These are phyloP conservation scores for Eristalinus sepulchralis DNA, from an alignment of 2,888 invertebrate genomes.

Conservation along the genomic window DNA sequence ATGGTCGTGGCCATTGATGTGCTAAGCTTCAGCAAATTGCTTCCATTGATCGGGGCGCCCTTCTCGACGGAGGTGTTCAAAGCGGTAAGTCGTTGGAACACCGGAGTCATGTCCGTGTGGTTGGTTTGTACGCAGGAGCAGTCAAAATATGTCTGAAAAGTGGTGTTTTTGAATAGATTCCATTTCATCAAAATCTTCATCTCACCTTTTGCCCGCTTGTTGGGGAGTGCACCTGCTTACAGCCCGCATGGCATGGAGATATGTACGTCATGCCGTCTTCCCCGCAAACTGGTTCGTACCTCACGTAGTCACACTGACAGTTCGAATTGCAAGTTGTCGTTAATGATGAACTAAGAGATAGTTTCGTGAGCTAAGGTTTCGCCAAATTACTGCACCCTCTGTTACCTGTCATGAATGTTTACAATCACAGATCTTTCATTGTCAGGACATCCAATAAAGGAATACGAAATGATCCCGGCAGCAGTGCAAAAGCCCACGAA, in stretches of 20 bases:
- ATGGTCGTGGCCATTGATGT: slow-evolving; percentile 18
- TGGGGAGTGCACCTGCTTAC: slow-evolving; percentile 81
- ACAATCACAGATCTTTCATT: slow-evolving; percentile 82
- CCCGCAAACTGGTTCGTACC: slow-evolving; percentile 88
- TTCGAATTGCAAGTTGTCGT: slow-evolving; percentile 83
- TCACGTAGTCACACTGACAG: slow-evolving; percentile 87
- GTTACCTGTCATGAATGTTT: slow-evolving; percentile 77
- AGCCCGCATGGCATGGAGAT: slow-evolving; percentile 91
- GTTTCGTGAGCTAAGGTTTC: neutral
- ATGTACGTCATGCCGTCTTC: slow-evolving; percentile 86
- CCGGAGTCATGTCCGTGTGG: slow-evolving; percentile 63
- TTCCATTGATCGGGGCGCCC: slow-evolving; percentile 1
- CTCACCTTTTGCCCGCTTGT: slow-evolving; percentile 81
- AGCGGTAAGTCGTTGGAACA: slow-evolving; percentile 75
- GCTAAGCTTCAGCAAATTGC: neutral
- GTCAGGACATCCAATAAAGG: slow-evolving; percentile 85
- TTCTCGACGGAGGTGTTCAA: neutral
- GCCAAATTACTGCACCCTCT: slow-evolving; percentile 1
- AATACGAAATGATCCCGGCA: slow-evolving; percentile 84
- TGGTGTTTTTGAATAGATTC: neutral
- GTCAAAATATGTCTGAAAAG: slow-evolving; percentile 76
- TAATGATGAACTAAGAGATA: slow-evolving; percentile 42
- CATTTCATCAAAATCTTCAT: neutral
- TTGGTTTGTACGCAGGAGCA: slow-evolving; percentile 77
- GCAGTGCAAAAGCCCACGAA: slow-evolving; percentile 85